Percentiles rank a stretch among this genome's conserved stretches.
These are phyloP conservation scores for Cyclura pinguis DNA, from an alignment of 2,797 vertebrate species.

Conservation along the genomic window DNA sequence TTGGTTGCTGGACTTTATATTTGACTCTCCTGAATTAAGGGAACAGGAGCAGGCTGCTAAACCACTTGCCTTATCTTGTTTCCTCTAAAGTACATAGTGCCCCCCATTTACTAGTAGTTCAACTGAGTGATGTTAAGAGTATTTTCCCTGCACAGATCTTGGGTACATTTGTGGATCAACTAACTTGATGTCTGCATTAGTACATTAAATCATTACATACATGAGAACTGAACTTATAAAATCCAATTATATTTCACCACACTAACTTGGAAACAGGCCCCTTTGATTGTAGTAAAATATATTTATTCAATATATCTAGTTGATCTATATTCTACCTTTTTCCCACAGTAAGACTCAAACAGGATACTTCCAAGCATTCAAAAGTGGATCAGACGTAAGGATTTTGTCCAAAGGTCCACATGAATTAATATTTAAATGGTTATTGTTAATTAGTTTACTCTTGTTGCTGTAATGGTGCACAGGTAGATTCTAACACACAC, in stretches of 20 bases:
- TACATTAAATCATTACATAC: neutral
- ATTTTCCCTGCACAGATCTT: neutral
- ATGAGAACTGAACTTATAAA: neutral
- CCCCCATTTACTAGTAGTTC: too few relatives aligned
- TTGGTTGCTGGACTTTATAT: neutral
- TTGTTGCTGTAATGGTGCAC: too few relatives aligned
- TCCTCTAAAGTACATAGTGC: too few relatives aligned
- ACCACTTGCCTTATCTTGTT: neutral
- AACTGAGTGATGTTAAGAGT: too few relatives aligned
- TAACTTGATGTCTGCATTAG: neutral
- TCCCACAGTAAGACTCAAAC: too few relatives aligned
- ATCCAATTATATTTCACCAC: neutral
- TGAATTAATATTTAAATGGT: too few relatives aligned
- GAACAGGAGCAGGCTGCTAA: neutral
- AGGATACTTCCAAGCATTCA: neutral
- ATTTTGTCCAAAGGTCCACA: neutral
- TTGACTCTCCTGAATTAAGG: neutral
- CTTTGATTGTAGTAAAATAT: neutral
- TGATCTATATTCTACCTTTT: too few relatives aligned
- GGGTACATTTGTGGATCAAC: neutral
- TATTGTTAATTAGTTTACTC: too few relatives aligned
- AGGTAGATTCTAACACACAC: too few relatives aligned
- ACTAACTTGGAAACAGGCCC: neutral
- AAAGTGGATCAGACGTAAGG: neutral
- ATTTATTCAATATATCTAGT: too few relatives aligned